Evolutionary conservation across 1,140 invertebrate genomes (phyloP).

Genomic region (Brachionus manjavacas): DNA sequence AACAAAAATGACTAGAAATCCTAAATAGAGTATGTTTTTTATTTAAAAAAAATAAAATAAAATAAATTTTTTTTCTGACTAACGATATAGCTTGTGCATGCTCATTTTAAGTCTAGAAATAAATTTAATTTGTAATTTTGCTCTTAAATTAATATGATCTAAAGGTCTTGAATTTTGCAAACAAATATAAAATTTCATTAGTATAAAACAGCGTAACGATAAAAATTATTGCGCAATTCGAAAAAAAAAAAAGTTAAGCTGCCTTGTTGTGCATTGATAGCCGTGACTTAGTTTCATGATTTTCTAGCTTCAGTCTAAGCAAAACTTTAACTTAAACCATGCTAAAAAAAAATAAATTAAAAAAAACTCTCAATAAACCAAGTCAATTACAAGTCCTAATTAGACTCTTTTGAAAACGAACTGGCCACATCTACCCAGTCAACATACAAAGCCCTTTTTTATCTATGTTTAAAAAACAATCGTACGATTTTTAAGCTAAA

Average conservation of each 20-base stretch:
- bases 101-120: neutral
- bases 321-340: neutral
- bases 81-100: neutral
- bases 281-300: neutral
- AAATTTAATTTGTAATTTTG: slow-evolving; percentile 7
- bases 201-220: neutral
- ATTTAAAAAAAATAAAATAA: neutral
- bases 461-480: neutral
- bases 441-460: neutral
- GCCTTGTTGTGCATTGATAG: neutral
- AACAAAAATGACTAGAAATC: neutral
- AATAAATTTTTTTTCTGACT: neutral
- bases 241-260: neutral
- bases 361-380: neutral
- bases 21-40: neutral
- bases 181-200: neutral
- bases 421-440: neutral
- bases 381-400: neutral
- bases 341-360: neutral
- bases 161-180: neutral
- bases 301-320: neutral
- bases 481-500: neutral
- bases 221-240: neutral
- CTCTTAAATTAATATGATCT: slow-evolving; percentile 1
- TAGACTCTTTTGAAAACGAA: neutral